These are phyloP conservation scores for Phenganax subtilis DNA, from an alignment of 92 coral and sea anemone species.

Conservation along the genomic window DNA sequence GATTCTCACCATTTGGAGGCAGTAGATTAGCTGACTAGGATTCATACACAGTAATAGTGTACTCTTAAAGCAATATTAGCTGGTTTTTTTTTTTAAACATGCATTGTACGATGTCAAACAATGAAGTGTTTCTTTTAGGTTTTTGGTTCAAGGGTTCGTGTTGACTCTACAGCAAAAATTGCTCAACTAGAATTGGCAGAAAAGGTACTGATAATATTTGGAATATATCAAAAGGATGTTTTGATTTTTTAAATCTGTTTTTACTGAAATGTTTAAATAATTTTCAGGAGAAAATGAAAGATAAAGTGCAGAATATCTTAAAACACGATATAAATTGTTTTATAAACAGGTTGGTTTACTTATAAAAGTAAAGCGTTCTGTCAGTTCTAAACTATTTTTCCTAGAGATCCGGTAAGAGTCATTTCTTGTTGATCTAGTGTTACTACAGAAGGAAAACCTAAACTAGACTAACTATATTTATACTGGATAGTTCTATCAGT, in stretches of 20 bases:
- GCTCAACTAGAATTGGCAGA: constrained; percentile 95
- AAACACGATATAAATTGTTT: constrained; percentile 90
- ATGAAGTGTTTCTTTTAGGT: constrained; percentile 49
- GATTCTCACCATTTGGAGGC: not conserved
- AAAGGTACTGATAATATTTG: constrained; percentile 50
- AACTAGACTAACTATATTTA: too few species aligned
- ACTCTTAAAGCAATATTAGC: too few species aligned
- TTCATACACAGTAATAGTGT: too few species aligned
- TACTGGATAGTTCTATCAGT: too few species aligned
- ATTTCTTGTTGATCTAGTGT: too few species aligned
- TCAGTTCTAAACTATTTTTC: not conserved
- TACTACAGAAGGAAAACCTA: too few species aligned
- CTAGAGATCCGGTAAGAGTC: too few species aligned
- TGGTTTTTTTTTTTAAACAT: too few species aligned
- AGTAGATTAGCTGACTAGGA: too few species aligned
- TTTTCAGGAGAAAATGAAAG: constrained; percentile 91
- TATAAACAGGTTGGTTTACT: constrained; percentile 71
- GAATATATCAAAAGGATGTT: not conserved
- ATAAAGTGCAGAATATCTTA: constrained; percentile 84
- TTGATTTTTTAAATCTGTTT: not conserved
- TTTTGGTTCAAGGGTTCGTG: constrained; percentile 96
- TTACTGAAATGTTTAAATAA: not conserved
- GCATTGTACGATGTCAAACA: not conserved
- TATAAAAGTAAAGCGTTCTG: not conserved
- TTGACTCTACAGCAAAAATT: constrained; percentile 94